phyloP scores from a whole-genome alignment of 64 coral and sea anemone genomes.

The Montipora capricornis region DNA sequence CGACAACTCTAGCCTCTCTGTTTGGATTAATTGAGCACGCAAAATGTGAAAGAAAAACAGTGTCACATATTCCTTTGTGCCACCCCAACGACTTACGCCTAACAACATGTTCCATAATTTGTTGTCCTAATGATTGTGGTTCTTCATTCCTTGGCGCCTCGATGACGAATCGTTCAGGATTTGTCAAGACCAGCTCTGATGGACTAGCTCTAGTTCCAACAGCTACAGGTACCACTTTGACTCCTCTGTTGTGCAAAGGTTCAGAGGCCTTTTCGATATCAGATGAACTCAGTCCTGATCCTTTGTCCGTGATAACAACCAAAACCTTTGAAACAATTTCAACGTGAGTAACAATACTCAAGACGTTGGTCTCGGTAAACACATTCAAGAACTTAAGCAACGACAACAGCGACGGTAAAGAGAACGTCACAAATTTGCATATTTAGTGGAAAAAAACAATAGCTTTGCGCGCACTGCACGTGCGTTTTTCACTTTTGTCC shows the following conservation, averaged over 20 bases:
- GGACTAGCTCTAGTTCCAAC: conserved; percentile 53
- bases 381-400: too few species aligned
- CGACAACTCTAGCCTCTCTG: background rate
- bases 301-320: conserved; percentile 83
- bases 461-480: too few species aligned
- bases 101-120: conserved; percentile 71
- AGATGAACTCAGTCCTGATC: conserved; percentile 22
- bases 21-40: background rate
- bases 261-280: conserved; percentile 59
- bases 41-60: too few species aligned
- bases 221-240: conserved; percentile 85
- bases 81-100: conserved; percentile 40
- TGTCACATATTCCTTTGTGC: background rate
- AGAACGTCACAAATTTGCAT: too few species aligned
- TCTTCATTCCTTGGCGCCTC: conserved; percentile 25
- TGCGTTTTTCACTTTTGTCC: too few species aligned
- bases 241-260: conserved; percentile 57
- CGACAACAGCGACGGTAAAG: too few species aligned
- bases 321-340: conserved; percentile 19
- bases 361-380: background rate
- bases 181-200: conserved; percentile 51
- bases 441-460: too few species aligned
- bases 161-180: conserved; percentile 53
- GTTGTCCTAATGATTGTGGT: conserved; percentile 23
- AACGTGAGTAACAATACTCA: background rate